Conservation (phyloP, 2,888 invertebrate species). For the Endotricha flammealis region DNA sequence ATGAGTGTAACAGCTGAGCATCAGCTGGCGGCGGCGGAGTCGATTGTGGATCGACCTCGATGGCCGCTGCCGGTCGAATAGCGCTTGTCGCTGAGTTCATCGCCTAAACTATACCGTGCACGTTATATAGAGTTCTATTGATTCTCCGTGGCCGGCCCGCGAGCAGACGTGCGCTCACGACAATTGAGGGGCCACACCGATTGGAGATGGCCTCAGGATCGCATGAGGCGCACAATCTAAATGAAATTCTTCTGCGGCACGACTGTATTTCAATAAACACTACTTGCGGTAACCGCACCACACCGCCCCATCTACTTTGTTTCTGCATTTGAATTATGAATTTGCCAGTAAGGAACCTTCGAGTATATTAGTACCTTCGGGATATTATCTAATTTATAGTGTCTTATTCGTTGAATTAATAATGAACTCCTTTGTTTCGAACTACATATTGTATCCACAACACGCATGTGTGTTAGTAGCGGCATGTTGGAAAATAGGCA, state of each 20-base stretch:
- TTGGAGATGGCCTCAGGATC: slow-evolving; percentile 41
- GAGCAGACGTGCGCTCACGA: slow-evolving; percentile 39
- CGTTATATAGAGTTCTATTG: slow-evolving; percentile 37
- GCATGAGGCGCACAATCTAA: slow-evolving; percentile 37
- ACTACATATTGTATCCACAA: too few species aligned
- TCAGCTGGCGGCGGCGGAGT: slow-evolving; percentile 50
- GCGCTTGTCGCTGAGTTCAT: slow-evolving; percentile 61
- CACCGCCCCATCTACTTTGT: background rate
- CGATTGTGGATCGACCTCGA: too few species aligned
- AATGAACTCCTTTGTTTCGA: too few species aligned
- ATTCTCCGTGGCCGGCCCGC: slow-evolving; percentile 31
- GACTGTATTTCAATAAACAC: slow-evolving; percentile 13
- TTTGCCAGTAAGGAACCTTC: too few species aligned
- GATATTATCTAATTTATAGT: too few species aligned
- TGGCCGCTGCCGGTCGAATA: too few species aligned
- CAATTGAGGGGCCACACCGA: slow-evolving; percentile 54
- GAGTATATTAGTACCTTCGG: too few species aligned
- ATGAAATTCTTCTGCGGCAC: slow-evolving; percentile 35
- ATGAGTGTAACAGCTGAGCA: slow-evolving; percentile 62
- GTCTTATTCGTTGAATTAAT: too few species aligned
- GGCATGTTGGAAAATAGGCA: slow-evolving; percentile 17
- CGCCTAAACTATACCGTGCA: slow-evolving; percentile 46
- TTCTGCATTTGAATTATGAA: too few species aligned
- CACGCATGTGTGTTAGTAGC: slow-evolving; percentile 3
- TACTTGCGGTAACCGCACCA: background rate